Evolutionary conservation across 2,888 invertebrate genomes (phyloP).

Genomic region (Ichneumoninae sp.): DNA sequence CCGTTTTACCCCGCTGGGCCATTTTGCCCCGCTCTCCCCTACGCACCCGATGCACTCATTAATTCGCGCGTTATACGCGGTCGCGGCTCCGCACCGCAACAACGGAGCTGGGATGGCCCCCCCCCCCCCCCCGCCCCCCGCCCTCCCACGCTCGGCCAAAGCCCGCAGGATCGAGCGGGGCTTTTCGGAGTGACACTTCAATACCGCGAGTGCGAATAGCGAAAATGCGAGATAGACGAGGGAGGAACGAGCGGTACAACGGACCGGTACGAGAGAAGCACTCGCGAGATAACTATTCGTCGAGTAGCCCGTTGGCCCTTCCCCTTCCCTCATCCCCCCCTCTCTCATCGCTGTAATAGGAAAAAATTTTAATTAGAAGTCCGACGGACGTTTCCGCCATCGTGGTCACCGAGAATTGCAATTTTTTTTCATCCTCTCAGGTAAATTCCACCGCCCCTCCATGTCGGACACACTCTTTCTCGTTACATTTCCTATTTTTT

Average conservation of each 20-base stretch:
- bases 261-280: not conserved
- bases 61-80: conserved; percentile 22
- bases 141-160: not conserved
- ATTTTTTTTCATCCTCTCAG: conserved; percentile 34
- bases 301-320: not conserved
- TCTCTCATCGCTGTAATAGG: conserved; percentile 10
- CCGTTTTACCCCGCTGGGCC: too few species aligned
- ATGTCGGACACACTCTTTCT: not conserved
- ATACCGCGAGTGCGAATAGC: not conserved
- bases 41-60: conserved; percentile 8
- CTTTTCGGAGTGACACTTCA: conserved; percentile 17
- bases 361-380: conserved; percentile 58
- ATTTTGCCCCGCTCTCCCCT: too few species aligned
- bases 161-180: not conserved
- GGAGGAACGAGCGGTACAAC: not conserved
- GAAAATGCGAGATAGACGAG: conserved; percentile 4
- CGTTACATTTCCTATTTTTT: not conserved
- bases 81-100: not conserved
- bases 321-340: not conserved
- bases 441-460: not conserved
- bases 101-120: conserved; percentile 4
- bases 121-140: too few species aligned
- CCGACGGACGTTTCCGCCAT: conserved; percentile 45
- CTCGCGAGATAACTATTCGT: conserved; percentile 36
- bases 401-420: conserved; percentile 55